These are phyloP conservation scores for Sinohyriopsis cumingii DNA, from an alignment of 2,888 invertebrate genomes.

Conservation along the genomic window DNA sequence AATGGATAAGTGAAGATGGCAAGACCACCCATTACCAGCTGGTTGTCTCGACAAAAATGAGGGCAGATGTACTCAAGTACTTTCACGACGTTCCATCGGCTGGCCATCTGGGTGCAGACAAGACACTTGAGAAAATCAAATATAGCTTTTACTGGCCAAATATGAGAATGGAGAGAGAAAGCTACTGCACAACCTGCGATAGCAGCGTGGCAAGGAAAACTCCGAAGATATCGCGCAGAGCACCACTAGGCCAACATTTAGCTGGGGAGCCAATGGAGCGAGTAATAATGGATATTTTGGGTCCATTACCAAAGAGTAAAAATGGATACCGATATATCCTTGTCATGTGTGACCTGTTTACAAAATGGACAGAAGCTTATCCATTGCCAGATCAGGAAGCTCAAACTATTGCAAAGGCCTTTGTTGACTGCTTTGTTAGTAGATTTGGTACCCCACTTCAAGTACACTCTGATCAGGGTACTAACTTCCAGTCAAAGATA, in stretches of 20 bases:
- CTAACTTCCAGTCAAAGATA: slow-evolving; percentile 16
- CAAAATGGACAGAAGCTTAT: slow-evolving; percentile 9
- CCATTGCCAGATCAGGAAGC: slow-evolving; percentile 13
- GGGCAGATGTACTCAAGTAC: neutral
- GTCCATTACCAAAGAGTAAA: slow-evolving; percentile 9
- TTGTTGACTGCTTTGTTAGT: slow-evolving; percentile 12
- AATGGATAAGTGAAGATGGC: neutral
- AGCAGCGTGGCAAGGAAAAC: slow-evolving; percentile 5
- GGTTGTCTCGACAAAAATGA: slow-evolving; percentile 2
- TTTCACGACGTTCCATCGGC: slow-evolving; percentile 14
- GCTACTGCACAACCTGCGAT: slow-evolving; percentile 14
- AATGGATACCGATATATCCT: slow-evolving; percentile 11
- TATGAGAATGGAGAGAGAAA: slow-evolving; percentile 2
- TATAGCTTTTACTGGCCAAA: slow-evolving; percentile 6
- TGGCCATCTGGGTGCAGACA: slow-evolving; percentile 9
- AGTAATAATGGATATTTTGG: slow-evolving; percentile 11
- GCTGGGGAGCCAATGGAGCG: slow-evolving; percentile 12
- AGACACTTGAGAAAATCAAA: slow-evolving; percentile 3
- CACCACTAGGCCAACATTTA: slow-evolving; percentile 6
- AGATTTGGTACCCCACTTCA: slow-evolving; percentile 12
- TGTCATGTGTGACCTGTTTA: slow-evolving; percentile 14
- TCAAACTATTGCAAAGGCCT: slow-evolving; percentile 3
- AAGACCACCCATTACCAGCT: neutral
- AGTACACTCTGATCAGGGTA: slow-evolving; percentile 14
- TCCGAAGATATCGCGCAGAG: slow-evolving; percentile 2